Evolutionary conservation across 2,888 invertebrate genomes (phyloP).

Genomic region (Conistra vaccinii): DNA sequence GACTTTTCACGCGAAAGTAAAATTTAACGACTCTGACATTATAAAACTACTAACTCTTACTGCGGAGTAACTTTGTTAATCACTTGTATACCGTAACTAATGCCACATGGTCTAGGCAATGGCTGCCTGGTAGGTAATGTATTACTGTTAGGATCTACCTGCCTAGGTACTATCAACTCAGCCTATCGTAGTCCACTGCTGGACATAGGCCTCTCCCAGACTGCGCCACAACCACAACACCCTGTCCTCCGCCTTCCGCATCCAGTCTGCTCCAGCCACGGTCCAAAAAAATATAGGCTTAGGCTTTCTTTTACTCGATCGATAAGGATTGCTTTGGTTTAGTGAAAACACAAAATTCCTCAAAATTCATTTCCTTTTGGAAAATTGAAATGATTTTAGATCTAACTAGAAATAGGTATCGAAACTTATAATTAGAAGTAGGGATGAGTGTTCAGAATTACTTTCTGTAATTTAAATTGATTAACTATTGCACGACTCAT

Average conservation of each 20-base stretch:
- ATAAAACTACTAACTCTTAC: constrained; percentile 15
- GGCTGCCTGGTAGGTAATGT: constrained; percentile 5
- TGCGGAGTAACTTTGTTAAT: constrained; percentile 15
- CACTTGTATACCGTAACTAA: constrained; percentile 23
- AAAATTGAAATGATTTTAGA: background rate
- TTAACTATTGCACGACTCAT: too few relatives aligned
- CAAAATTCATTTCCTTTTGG: background rate
- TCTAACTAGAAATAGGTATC: background rate
- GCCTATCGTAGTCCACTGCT: too few relatives aligned
- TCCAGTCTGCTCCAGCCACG: too few relatives aligned
- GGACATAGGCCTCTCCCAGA: too few relatives aligned
- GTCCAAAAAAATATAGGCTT: background rate
- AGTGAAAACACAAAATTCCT: background rate
- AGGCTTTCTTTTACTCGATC: background rate
- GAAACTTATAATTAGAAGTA: background rate
- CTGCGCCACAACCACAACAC: too few relatives aligned
- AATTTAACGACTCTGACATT: constrained; percentile 53
- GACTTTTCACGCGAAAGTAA: constrained; percentile 59
- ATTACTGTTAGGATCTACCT: background rate
- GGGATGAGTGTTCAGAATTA: background rate
- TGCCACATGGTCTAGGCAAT: background rate
- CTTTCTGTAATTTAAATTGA: background rate
- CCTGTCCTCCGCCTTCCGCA: too few relatives aligned
- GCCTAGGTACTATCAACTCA: too few relatives aligned
- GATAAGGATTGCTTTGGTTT: background rate